Conservation (phyloP, 1,140 invertebrate species). For the Dermatophagoides farinae region DNA sequence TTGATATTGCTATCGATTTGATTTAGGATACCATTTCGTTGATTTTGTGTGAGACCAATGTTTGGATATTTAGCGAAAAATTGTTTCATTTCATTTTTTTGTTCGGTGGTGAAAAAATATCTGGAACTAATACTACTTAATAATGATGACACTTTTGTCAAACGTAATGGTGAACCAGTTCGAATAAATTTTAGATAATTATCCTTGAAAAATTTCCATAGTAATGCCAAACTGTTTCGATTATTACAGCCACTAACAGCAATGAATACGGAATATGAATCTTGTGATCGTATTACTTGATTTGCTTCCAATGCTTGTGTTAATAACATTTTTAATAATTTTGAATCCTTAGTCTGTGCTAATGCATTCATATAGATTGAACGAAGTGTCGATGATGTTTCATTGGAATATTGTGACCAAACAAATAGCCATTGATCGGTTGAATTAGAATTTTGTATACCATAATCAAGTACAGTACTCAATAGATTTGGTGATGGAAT, state of each 20-base stretch:
- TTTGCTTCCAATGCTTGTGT: neutral
- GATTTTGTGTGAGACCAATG: neutral
- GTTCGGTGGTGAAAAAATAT: neutral
- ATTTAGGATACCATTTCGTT: neutral
- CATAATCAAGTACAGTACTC: constrained; percentile 4
- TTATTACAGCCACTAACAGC: neutral
- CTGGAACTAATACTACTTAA: constrained; percentile 4
- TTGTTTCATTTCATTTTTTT: neutral
- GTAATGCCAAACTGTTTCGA: neutral
- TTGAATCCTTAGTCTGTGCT: neutral
- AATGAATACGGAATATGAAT: neutral
- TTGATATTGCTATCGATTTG: constrained; percentile 3
- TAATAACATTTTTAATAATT: constrained; percentile 1
- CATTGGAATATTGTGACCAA: constrained; percentile 46
- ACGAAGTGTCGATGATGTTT: constrained; percentile 37
- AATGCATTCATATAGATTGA: constrained; percentile 3
- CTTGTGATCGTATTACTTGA: neutral
- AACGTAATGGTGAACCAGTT: neutral
- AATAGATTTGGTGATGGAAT: constrained; percentile 1
- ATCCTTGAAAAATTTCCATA: constrained; percentile 1
- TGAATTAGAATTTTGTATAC: neutral
- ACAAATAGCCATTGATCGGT: constrained; percentile 42
- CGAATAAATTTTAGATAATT: neutral
- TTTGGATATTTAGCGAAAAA: neutral
- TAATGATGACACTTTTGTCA: neutral